A percentile compares a stretch with the other conserved stretches of the same genome.
Conservation (phyloP, 2,888 invertebrate species). For the Rapana venosa region DNA sequence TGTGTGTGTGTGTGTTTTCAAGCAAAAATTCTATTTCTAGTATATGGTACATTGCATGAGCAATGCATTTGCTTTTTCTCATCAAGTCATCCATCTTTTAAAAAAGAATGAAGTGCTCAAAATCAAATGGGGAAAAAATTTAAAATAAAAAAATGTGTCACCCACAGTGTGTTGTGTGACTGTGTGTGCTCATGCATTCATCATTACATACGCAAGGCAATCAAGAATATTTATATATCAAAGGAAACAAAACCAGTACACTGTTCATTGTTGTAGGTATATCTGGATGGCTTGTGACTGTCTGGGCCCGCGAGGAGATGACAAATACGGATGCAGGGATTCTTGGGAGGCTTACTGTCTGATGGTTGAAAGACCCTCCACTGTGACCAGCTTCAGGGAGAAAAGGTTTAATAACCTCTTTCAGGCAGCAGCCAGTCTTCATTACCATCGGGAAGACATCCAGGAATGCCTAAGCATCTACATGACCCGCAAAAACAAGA, state of each 20-base stretch:
- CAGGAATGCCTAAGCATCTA: not conserved
- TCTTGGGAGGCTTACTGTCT: slow-evolving; percentile 27
- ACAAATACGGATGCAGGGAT: slow-evolving; percentile 28
- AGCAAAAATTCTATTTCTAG: no score
- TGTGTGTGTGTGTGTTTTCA: no score
- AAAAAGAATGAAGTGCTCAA: not conserved
- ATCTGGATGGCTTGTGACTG: slow-evolving; percentile 27
- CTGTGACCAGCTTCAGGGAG: slow-evolving; percentile 34
- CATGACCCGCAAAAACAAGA: not conserved
- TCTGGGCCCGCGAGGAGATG: slow-evolving; percentile 22
- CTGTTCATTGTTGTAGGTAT: slow-evolving; percentile 12
- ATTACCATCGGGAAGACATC: slow-evolving; percentile 23
- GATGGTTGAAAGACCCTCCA: not conserved
- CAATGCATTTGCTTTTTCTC: no score
- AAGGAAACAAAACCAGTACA: not conserved
- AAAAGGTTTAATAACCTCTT: slow-evolving; percentile 36
- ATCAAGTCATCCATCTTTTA: no score
- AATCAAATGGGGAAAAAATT: not conserved
- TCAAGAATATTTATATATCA: not conserved
- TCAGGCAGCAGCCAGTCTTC: slow-evolving; percentile 25
- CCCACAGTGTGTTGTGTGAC: not conserved
- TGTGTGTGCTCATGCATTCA: not conserved
- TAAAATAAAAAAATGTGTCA: not conserved
- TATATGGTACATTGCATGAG: no score
- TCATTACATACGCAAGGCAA: not conserved